Percentiles rank a stretch among this genome's conserved stretches.
phyloP scores from a whole-genome alignment of 1,140 invertebrate genomes.

The Pygmarrhopalites habei region DNA sequence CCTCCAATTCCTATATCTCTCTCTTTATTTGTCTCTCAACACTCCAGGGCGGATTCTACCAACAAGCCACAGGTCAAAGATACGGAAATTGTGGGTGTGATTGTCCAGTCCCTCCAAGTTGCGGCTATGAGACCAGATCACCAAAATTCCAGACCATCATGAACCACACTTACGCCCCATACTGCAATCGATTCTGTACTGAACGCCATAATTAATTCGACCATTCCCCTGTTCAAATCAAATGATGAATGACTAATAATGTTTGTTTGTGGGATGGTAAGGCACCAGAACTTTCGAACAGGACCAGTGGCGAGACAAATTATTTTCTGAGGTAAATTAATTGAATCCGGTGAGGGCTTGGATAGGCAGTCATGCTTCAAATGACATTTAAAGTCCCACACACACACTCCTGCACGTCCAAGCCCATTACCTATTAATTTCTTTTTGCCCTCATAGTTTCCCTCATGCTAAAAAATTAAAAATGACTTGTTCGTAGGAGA shows the following conservation, averaged over 20 bases:
- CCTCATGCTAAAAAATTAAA: no score
- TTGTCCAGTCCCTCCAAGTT: slow-evolving; percentile 1
- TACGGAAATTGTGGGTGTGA: slow-evolving; percentile 35
- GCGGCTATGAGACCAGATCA: slow-evolving; percentile 8
- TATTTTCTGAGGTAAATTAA: slow-evolving; percentile 26
- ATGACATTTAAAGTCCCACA: no score
- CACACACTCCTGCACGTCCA: no score
- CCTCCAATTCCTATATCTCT: no score
- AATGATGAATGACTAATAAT: no score
- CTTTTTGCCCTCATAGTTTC: no score
- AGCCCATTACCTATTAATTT: no score
- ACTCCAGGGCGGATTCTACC: slow-evolving; percentile 28
- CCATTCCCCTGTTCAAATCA: no score
- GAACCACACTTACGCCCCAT: slow-evolving; percentile 36
- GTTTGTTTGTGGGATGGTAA: no score
- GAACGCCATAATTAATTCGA: no score
- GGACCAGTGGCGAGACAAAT: slow-evolving; percentile 35
- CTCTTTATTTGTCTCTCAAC: background rate
- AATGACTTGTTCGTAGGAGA: slow-evolving; percentile 19
- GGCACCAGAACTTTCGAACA: slow-evolving; percentile 34
- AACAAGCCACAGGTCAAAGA: slow-evolving; percentile 25
- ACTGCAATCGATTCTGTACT: slow-evolving; percentile 37
- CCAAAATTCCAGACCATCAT: slow-evolving; percentile 35
- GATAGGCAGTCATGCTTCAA: no score
- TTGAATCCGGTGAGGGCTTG: no score